A percentile compares a stretch with the other conserved stretches of the same genome.
Evolutionary conservation across 2,113 vertebrate genomes (phyloP).

Genomic region (Manacus vitellinus): DNA sequence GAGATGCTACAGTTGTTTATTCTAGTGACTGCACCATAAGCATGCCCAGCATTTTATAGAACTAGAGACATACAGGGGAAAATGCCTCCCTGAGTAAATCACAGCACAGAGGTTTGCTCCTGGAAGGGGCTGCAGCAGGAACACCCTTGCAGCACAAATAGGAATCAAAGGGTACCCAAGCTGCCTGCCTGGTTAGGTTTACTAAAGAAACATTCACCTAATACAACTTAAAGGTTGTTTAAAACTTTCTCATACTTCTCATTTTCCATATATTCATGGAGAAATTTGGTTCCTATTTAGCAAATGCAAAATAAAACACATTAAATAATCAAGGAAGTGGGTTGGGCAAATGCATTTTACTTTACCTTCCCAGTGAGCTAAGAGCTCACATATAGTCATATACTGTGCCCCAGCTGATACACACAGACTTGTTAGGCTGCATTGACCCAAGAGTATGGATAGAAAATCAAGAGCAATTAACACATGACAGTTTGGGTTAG

Average conservation of each 20-base stretch:
- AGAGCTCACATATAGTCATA: neutral
- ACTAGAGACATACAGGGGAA: neutral
- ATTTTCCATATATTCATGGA: neutral
- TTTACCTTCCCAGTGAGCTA: neutral
- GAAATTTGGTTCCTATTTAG: neutral
- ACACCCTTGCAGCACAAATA: neutral
- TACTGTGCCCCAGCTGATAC: neutral
- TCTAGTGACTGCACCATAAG: neutral
- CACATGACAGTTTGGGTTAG: neutral
- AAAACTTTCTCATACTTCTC: neutral
- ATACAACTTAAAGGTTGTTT: neutral
- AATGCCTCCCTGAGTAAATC: neutral
- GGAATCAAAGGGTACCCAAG: neutral
- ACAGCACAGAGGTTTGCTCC: neutral
- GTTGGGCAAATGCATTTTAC: neutral
- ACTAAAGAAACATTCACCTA: neutral
- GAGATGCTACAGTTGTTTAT: neutral
- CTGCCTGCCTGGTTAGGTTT: neutral
- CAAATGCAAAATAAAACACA: neutral
- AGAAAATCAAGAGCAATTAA: constrained; percentile 11
- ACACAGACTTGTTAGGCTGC: neutral
- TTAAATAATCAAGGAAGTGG: neutral
- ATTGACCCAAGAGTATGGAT: neutral
- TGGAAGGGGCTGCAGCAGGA: neutral
- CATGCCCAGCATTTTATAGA: neutral